Base-by-base conservation (phyloP, 2,113 vertebrate species). In the Atlantisia rogersi region DNA sequence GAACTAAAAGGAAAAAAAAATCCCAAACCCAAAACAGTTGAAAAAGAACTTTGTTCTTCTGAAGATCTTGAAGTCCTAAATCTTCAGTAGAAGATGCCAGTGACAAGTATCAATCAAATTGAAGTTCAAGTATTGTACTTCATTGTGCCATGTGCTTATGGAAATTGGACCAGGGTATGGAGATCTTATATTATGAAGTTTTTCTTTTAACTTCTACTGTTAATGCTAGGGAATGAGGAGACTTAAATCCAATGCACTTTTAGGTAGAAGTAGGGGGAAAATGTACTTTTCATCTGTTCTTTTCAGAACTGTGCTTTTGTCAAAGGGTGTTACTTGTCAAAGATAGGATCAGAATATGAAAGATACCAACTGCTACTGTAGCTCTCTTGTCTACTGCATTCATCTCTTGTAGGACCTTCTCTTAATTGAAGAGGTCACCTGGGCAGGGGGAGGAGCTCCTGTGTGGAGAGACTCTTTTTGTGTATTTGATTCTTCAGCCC, bases 131-230 rank as follows among this genome's bases (percentile, higher is more conserved):
- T 85, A 14, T 37, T 79, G 12, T 56, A 1, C 10, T 90, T 85
- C 0, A 5, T 18, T 15, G 19, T 48, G 14, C 8, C 6, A 44
- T 0, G 0, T 77, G 8, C 14, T 86, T 32, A 69, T 6, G 21
- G 59, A 53, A 94, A 53, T 8, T 13, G 29, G 26, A 42, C 44
- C 7, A 9, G 44, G 44, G 18, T 46, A 39, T 55, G 78, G 31
- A 9, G 8, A 29, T 75, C 62, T 68, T 85, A n/a, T 50, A 69
- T 48, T 46, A 12, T 0, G 3, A 63, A 37, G 26, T 40, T 56
- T 79, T 88, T 39, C 39, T 55, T 88, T 77, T 84, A 29, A 24
- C 3, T 84, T 82, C 20, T 7, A 7, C 21, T 39, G 40, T 63
- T 56, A 21, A 29, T 15, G 32, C 53, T 25, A 13, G 12, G 2